Conservation (phyloP, 2,113 vertebrate genomes). For the Clarias magur region DNA sequence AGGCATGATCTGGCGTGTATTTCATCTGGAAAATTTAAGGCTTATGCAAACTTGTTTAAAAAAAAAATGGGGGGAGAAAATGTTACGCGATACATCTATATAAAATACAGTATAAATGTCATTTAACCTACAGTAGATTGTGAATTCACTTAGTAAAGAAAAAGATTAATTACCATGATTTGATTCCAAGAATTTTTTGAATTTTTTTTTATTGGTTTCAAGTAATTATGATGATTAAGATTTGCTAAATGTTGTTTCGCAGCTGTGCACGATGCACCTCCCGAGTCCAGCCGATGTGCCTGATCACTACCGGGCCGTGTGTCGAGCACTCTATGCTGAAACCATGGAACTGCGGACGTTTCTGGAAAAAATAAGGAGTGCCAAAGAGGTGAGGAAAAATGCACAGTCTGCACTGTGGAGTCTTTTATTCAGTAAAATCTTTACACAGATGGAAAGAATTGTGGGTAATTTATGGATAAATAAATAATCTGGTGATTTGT, state of each 20-base stretch:
- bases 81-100: too few relatives aligned
- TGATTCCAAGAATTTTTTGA: too few relatives aligned
- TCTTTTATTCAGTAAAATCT: not conserved
- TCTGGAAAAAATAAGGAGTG: conserved; percentile 92
- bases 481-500: too few relatives aligned
- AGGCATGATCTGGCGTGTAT: too few relatives aligned
- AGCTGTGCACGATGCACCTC: conserved; percentile 91
- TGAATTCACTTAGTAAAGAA: not conserved
- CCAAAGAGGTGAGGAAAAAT: conserved; percentile 86
- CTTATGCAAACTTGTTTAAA: too few relatives aligned
- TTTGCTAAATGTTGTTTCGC: conserved; percentile 7
- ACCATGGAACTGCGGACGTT: conserved; percentile 94
- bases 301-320: conserved; percentile 95
- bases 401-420: not conserved
- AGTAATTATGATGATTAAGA: not conserved
- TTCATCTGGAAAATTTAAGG: too few relatives aligned
- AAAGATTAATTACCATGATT: not conserved
- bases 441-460: not conserved
- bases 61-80: too few relatives aligned
- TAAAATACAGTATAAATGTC: too few relatives aligned
- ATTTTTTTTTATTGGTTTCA: too few relatives aligned
- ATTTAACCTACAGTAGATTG: not conserved
- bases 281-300: conserved; percentile 81
- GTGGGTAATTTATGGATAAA: not conserved
- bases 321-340: conserved; percentile 94